These are phyloP conservation scores for Trematocara nigrifrons DNA, from an alignment of 2,113 vertebrate species.

Conservation along the genomic window DNA sequence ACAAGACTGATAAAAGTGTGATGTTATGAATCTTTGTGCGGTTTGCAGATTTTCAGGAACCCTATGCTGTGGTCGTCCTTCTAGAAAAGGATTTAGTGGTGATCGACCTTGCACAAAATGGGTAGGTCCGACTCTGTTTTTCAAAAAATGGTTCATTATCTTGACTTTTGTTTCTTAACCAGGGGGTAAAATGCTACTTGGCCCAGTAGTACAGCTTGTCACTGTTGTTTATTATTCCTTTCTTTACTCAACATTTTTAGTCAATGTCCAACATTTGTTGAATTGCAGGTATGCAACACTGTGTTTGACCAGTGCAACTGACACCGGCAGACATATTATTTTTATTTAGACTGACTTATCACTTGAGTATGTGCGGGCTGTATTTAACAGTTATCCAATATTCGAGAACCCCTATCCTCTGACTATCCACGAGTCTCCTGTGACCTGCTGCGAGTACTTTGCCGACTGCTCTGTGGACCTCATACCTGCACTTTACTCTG, in stretches of 20 bases:
- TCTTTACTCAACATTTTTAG: background rate
- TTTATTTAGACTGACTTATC: background rate
- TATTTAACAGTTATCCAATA: slow-evolving; percentile 87
- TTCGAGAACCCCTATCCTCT: slow-evolving; percentile 98
- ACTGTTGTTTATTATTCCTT: background rate
- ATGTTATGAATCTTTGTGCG: background rate
- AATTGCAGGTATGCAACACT: background rate
- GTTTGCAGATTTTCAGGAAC: slow-evolving; percentile 93
- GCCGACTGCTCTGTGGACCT: slow-evolving; percentile 96
- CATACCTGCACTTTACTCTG: slow-evolving; percentile 98
- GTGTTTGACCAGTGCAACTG: background rate
- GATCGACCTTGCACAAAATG: slow-evolving; percentile 99
- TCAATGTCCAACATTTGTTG: background rate
- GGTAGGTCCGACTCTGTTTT: slow-evolving; percentile 74
- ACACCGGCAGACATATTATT: background rate
- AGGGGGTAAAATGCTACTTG: background rate
- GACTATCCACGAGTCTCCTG: slow-evolving; percentile 96
- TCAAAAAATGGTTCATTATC: background rate
- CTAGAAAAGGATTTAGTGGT: slow-evolving; percentile 98
- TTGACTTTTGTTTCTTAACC: background rate
- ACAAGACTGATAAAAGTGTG: background rate
- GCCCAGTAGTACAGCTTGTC: background rate
- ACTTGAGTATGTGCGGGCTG: background rate
- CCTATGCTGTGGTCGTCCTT: slow-evolving; percentile 97
- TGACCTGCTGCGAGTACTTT: slow-evolving; percentile 98